Evolutionary conservation across 1,140 invertebrate genomes (phyloP), one percentile per base, ranked within the genome.

Genomic region (Drosophila nigrodunni): DNA sequence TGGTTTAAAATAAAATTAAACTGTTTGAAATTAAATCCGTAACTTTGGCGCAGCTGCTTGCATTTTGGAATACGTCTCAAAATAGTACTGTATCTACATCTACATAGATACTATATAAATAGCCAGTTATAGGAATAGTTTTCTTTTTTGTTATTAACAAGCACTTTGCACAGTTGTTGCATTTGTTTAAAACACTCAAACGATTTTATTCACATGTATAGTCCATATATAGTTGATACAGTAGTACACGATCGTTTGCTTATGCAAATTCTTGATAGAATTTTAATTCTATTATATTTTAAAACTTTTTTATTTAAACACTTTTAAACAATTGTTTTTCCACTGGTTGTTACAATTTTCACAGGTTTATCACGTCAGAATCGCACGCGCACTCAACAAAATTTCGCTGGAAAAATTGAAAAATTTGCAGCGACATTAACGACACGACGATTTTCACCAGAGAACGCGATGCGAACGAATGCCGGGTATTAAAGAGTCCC

Each of bases 391-490:
- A 68, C 34, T 68, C 37, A 13, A 47, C 39, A 7, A 10, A 11
- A 25, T 10, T 50, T 10, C 50, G 30, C 52, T 41, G 76, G 60
- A 58, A 37, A 43, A 62, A 47, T 57, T 58, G 59, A 1, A 30
- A 30, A 30, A 30, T 30, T 30, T 30, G 25, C 25, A 65, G 68
- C 79, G 76, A 75, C 57, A 34, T 7, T 68, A 41, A 64, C 43
- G 30, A 44, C 52, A 60, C 77, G 62, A 88, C 80, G 82, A 80
- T 88, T 90, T 83, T 70, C 73, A 78, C 88, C 77, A 77, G 88
- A 77, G 88, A 91, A 91, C 88, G 83, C 88, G 88, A 83, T 79
- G 76, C 69, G 73, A 91, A 64, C 81, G 88, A 91, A 91, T 91
- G 88, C 88, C 88, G 88, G 71, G 57, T 55, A 68, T 60, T 39